phyloP scores from a whole-genome alignment of 2,797 vertebrate genomes.

The Cossypha heuglini region DNA sequence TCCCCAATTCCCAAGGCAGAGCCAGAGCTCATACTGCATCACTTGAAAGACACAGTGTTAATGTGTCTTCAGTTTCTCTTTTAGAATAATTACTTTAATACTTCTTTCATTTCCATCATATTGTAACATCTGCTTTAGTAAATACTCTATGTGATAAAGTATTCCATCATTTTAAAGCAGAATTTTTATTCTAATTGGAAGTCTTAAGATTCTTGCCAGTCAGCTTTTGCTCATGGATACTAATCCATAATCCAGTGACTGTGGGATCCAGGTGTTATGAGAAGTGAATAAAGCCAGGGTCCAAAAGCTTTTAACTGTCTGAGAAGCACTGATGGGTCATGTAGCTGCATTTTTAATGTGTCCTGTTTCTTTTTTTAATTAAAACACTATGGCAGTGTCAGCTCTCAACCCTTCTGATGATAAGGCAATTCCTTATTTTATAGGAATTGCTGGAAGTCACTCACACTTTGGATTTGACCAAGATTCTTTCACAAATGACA shows the following conservation, averaged over 20 bases:
- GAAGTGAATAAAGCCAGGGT: neutral
- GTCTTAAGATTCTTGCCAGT: neutral
- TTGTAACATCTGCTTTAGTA: slow-evolving; percentile 3
- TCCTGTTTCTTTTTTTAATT: neutral
- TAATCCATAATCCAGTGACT: neutral
- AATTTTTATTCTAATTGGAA: slow-evolving; percentile 12
- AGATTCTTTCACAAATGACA: neutral
- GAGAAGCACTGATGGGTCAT: neutral
- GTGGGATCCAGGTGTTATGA: neutral
- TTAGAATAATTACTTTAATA: neutral
- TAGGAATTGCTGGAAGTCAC: neutral
- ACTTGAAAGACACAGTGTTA: neutral
- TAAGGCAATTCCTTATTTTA: neutral
- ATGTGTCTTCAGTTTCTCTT: neutral
- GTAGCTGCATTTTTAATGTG: neutral
- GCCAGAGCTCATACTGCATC: neutral
- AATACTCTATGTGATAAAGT: neutral
- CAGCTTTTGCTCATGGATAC: neutral
- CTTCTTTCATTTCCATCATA: neutral
- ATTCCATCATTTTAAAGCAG: neutral
- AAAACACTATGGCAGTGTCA: neutral
- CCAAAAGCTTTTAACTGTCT: neutral
- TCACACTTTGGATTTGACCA: neutral
- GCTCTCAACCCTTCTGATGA: neutral
- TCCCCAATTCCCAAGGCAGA: neutral